Evolutionary conservation across 2,888 invertebrate genomes (phyloP).

Genomic region (Drosophila tripunctata): DNA sequence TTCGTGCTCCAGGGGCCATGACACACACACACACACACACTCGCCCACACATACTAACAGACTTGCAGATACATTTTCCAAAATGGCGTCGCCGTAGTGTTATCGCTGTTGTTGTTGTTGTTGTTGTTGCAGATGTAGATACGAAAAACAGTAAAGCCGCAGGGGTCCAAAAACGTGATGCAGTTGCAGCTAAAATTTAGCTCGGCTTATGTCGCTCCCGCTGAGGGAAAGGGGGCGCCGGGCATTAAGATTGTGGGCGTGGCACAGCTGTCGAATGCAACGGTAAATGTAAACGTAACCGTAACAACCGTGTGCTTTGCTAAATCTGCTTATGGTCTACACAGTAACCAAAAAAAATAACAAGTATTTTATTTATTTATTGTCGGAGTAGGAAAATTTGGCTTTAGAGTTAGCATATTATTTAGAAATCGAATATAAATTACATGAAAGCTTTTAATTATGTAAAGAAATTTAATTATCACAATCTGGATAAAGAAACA

Average conservation of each 20-base stretch:
- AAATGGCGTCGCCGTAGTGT: slow-evolving; percentile 69
- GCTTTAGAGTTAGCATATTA: too few relatives aligned
- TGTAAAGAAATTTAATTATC: too few relatives aligned
- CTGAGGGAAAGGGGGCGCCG: slow-evolving; percentile 2
- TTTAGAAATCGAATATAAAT: too few relatives aligned
- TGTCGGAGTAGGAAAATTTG: too few relatives aligned
- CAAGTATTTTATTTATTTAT: too few relatives aligned
- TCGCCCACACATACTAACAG: slow-evolving; percentile 16
- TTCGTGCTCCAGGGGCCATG: slow-evolving; percentile 59
- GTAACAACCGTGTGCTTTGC: slow-evolving; percentile 36
- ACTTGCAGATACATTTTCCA: slow-evolving; percentile 58
- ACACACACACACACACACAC: slow-evolving; percentile 31
- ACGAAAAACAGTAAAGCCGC: slow-evolving; percentile 67
- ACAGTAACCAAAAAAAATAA: neutral
- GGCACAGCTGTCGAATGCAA: slow-evolving; percentile 50
- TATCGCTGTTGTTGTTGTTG: too few relatives aligned
- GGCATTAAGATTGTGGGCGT: slow-evolving; percentile 34
- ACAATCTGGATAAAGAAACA: too few relatives aligned
- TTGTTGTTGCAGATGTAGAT: slow-evolving; percentile 46
- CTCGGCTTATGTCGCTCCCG: slow-evolving; percentile 38
- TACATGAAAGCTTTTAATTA: too few relatives aligned
- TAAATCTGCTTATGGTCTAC: slow-evolving; percentile 48
- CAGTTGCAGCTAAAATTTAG: slow-evolving; percentile 49
- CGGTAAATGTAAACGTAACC: neutral
- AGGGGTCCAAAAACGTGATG: slow-evolving; percentile 63